These are phyloP conservation scores for Poecilia wingei DNA, from an alignment of 2,797 vertebrate genomes.

Conservation along the genomic window DNA sequence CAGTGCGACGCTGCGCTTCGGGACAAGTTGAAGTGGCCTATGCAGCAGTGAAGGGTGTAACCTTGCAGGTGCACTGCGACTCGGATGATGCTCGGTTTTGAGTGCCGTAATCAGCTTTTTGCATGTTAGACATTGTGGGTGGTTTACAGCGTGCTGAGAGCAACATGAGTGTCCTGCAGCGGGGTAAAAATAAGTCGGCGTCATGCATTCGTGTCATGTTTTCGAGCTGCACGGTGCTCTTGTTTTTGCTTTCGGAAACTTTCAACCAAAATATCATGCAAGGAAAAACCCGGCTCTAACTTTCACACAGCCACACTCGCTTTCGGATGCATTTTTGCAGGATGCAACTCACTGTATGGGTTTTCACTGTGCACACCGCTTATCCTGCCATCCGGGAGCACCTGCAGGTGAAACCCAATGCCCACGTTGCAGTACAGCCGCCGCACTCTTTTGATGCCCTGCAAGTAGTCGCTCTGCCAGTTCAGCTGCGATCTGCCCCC, in stretches of 20 bases:
- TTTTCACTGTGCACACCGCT: slow-evolving; percentile 92
- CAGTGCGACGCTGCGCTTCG: slow-evolving; percentile 42
- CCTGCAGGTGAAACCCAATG: slow-evolving; percentile 98
- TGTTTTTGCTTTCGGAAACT: slow-evolving; percentile 76
- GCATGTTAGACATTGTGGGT: slow-evolving; percentile 32
- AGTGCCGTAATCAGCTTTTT: slow-evolving; percentile 33
- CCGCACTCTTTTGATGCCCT: slow-evolving; percentile 95
- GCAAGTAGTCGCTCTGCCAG: slow-evolving; percentile 96
- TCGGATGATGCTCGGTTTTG: slow-evolving; percentile 68
- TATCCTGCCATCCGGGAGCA: slow-evolving; percentile 92
- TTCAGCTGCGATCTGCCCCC: slow-evolving; percentile 87
- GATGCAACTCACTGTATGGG: slow-evolving; percentile 91
- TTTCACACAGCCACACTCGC: slow-evolving; percentile 60
- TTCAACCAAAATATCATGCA: slow-evolving; percentile 77
- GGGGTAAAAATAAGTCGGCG: slow-evolving; percentile 83
- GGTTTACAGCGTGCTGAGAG: slow-evolving; percentile 61
- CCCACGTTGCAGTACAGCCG: slow-evolving; percentile 98
- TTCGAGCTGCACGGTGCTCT: slow-evolving; percentile 73
- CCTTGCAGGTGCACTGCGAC: slow-evolving; percentile 81
- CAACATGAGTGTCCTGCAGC: slow-evolving; percentile 64
- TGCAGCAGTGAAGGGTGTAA: slow-evolving; percentile 80
- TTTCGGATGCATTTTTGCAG: slow-evolving; percentile 28
- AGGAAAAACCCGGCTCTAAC: slow-evolving; percentile 49
- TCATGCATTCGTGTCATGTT: slow-evolving; percentile 80
- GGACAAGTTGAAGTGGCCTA: slow-evolving; percentile 54